These are phyloP conservation scores for Carcharodon carcharias DNA, from an alignment of 2,797 vertebrate species.

Conservation along the genomic window DNA sequence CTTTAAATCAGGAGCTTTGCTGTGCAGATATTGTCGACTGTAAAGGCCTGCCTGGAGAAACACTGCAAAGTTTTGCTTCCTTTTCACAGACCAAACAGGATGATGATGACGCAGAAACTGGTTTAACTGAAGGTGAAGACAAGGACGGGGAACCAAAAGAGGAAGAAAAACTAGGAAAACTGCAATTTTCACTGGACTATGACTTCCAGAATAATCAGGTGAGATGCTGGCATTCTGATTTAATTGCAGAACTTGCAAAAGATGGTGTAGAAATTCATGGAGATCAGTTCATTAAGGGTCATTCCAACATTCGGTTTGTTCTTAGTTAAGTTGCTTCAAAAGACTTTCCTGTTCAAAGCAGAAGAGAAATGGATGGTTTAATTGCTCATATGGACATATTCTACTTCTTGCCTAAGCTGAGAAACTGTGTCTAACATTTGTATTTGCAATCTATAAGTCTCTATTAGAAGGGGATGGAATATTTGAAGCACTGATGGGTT, in stretches of 20 bases:
- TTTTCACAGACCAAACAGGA: constrained; percentile 71
- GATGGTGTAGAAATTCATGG: too few relatives aligned
- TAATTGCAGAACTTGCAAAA: background rate
- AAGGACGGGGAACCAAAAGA: constrained; percentile 92
- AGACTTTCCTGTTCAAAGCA: background rate
- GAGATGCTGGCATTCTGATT: background rate
- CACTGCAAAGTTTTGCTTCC: constrained; percentile 41
- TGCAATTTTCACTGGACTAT: constrained; percentile 94
- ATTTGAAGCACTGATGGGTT: background rate
- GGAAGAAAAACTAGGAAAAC: constrained; percentile 85
- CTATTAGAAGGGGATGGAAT: background rate
- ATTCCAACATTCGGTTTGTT: background rate
- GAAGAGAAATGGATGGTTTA: background rate
- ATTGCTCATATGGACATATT: background rate
- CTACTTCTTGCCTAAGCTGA: background rate
- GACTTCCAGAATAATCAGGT: constrained; percentile 93
- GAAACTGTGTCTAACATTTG: background rate
- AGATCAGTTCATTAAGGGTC: background rate
- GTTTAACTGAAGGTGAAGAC: constrained; percentile 81
- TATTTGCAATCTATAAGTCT: background rate
- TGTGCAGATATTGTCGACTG: background rate
- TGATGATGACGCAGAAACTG: constrained; percentile 78
- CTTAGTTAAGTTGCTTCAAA: background rate
- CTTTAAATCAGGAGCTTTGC: background rate
- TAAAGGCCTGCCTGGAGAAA: background rate